Base-by-base conservation (phyloP, 2,888 invertebrate species). In the Eupithecia abbreviata region DNA sequence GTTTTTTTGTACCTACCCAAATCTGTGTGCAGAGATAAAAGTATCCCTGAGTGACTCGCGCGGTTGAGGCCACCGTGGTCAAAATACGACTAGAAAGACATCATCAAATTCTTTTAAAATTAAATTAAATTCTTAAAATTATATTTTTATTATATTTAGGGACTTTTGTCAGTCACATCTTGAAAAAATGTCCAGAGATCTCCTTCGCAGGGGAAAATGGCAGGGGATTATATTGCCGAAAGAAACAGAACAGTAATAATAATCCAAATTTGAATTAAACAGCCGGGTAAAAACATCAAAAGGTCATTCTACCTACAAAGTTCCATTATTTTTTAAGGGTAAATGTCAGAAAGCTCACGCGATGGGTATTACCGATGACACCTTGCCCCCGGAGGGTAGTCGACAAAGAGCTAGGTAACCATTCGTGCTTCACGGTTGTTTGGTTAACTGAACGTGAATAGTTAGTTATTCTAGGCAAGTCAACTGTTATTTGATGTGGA, bases 301-400 rank as follows among this genome's bases (percentile, higher is more conserved):
- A 45, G 69, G 69, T 69, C 69, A 69, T 69, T 69, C 69, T 47
- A 49, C 69, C 47, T 49, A 69, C 69, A 69, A 9, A 69, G 69
- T 72, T 42, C 65, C 72, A 73, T 72, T 71, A 62, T 62, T 71
- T 77, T 77, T 77, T 75, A 66, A 77, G 65, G 51, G 74, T 70
- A 77, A 77, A 75, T 77, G 77, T 77, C 77, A 77, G 77, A 69
- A 72, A 49, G 13, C 71, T 55, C 77, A 77, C 74, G 75, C 77
- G 72, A 77, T 65, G 12, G 42, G 70, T 66, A 77, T 73, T 84
- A 84, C 78, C 76, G 81, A 80, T 83, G 82, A 81, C 82, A 81
- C 79, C 71, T 75, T 71, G 77, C 82, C 83, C 86, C 81, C 83
- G 76, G 77, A 82, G 77, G 42, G 79, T 83, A 79, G 79, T 77